These are phyloP conservation scores for Melieria crassipennis DNA, from an alignment of 2,888 invertebrate species.

Conservation along the genomic window DNA sequence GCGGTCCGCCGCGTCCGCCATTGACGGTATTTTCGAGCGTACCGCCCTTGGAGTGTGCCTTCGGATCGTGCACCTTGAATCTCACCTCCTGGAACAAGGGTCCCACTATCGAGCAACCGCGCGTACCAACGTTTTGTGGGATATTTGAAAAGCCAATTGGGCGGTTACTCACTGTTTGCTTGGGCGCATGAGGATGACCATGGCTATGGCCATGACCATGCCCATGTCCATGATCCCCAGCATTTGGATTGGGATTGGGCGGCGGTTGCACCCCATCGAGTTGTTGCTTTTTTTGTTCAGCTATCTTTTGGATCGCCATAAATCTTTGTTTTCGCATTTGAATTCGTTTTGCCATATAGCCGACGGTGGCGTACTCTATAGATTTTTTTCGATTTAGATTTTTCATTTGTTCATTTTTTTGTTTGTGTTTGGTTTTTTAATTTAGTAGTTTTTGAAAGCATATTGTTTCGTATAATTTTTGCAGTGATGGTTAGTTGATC, in stretches of 20 bases:
- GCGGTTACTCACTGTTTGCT: constrained; percentile 68
- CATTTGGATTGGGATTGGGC: constrained; percentile 79
- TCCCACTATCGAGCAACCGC: constrained; percentile 73
- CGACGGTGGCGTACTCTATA: constrained; percentile 96
- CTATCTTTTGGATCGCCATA: constrained; percentile 89
- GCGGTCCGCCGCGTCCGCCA: constrained; percentile 75
- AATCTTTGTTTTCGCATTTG: constrained; percentile 95
- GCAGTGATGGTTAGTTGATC: too few relatives aligned
- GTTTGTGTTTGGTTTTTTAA: constrained; percentile 34
- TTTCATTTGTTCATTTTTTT: constrained; percentile 40
- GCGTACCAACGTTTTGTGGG: constrained; percentile 67
- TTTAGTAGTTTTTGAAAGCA: constrained; percentile 38
- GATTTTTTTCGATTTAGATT: constrained; percentile 31
- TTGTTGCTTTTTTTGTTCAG: constrained; percentile 89
- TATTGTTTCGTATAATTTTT: constrained; percentile 3
- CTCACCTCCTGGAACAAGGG: constrained; percentile 89
- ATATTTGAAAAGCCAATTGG: constrained; percentile 68
- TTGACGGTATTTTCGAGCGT: constrained; percentile 92
- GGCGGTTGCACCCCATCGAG: constrained; percentile 81
- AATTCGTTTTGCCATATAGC: constrained; percentile 97
- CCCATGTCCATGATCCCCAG: constrained; percentile 66
- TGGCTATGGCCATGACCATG: constrained; percentile 68
- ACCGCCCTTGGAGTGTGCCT: constrained; percentile 92
- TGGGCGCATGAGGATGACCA: constrained; percentile 67
- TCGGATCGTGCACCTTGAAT: constrained; percentile 94